Base-by-base conservation (phyloP, 2,113 vertebrate species). In the Manacus vitellinus region DNA sequence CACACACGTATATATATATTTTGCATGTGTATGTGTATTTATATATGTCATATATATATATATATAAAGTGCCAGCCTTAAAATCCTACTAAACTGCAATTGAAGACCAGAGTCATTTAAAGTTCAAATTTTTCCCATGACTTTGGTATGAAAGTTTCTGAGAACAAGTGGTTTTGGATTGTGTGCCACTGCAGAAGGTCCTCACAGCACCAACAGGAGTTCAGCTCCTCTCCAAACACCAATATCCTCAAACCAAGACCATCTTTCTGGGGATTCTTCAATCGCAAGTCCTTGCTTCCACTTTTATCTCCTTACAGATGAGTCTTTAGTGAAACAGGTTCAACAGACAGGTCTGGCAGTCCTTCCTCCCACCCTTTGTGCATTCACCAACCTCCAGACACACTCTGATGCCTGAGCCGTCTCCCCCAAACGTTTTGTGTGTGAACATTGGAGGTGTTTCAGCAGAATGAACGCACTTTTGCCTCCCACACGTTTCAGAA, bases 81-180 rank as follows among this genome's bases (percentile, higher is more conserved):
- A 92, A 94, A 86, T 81, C 43, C 61, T 71, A 35, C 63, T 89
- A 55, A 94, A 78, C 73, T 52, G 55, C 43, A 84, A 1, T 20
- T 59, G 43, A 95, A 87, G 63, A 35, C 89, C 67, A 35, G 65
- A 95, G 91, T 95, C 91, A 92, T 44, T 43, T 55, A 39, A 94
- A 96, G 89, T 94, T 94, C 89, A 95, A 81, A 67, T 14, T 14
- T 83, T 96, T 94, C 94, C 61, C 72, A 52, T 51, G 8, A 28
- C 82, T 91, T 88, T n/a, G 27, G 5, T 44, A n/a, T 41, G 58
- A 56, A 81, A 67, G 35, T 66, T 88, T 88, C 52, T 89, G 68
- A 81, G 44, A 76, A 62, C 10, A 39, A 76, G n/a, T 16, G 28
- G 23, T 94, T 91, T 39, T 94, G 51, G 21, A 39, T 9, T 3